Conservation (phyloP, 1,140 invertebrate species). For the Piezodorus guildinii region DNA sequence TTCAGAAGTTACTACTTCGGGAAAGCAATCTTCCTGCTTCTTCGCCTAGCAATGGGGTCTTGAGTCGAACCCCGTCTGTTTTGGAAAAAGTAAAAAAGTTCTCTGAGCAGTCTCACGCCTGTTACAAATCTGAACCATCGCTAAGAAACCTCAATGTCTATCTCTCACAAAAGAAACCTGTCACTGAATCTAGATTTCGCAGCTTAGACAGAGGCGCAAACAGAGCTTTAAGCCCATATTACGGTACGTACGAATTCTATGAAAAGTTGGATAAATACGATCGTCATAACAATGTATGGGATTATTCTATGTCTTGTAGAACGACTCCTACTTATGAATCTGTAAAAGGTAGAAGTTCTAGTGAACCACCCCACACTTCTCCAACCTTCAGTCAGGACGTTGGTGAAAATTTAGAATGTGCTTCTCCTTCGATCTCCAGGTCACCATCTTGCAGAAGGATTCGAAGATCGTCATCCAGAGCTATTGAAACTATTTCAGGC, state of each 20-base stretch:
- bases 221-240: slow-evolving; percentile 35
- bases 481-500: slow-evolving; percentile 31
- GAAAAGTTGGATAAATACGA: slow-evolving; percentile 36
- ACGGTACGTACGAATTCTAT: slow-evolving; percentile 32
- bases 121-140: slow-evolving; percentile 40
- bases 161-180: slow-evolving; percentile 52
- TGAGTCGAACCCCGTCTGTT: slow-evolving; percentile 40
- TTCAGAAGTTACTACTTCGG: slow-evolving; percentile 54
- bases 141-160: slow-evolving; percentile 47
- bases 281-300: slow-evolving; percentile 31
- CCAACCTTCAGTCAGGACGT: slow-evolving; percentile 21
- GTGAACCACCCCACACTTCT: slow-evolving; percentile 35
- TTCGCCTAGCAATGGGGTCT: slow-evolving; percentile 27
- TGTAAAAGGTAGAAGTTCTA: slow-evolving; percentile 36
- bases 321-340: slow-evolving; percentile 32
- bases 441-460: slow-evolving; percentile 54
- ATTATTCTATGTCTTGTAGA: slow-evolving; percentile 17
- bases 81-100: slow-evolving; percentile 50
- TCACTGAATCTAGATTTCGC: slow-evolving; percentile 57
- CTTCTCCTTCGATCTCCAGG: slow-evolving; percentile 41
- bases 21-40: slow-evolving; percentile 33
- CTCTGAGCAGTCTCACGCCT: slow-evolving; percentile 5
- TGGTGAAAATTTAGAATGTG: slow-evolving; percentile 21
- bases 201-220: slow-evolving; percentile 44
- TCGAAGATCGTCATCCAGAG: slow-evolving; percentile 35